These are phyloP conservation scores for Eurystomus glaucurus DNA, from an alignment of 2,797 vertebrate species.

Conservation along the genomic window DNA sequence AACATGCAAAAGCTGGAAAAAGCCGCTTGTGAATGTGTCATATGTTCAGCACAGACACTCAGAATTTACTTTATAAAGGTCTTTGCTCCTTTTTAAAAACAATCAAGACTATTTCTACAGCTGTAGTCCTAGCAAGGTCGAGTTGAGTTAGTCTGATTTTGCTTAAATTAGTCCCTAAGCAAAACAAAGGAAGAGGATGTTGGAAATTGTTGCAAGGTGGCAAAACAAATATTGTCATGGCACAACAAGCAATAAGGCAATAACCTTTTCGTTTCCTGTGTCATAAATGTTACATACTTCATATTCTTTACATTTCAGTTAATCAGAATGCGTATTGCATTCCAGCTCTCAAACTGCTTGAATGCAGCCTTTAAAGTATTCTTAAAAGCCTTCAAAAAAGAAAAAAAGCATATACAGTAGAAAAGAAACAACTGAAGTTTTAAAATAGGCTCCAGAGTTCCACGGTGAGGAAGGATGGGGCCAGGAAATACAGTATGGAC, in stretches of 20 bases:
- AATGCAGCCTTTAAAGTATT: background rate
- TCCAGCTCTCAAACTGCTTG: background rate
- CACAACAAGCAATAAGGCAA: background rate
- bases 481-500: accelerated
- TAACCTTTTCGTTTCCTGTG: background rate
- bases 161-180: background rate
- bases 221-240: background rate
- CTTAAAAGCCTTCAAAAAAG: background rate
- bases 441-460: background rate
- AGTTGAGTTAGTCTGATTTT: background rate
- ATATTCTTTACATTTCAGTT: background rate
- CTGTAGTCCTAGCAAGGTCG: background rate
- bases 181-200: background rate
- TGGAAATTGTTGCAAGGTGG: background rate
- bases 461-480: background rate
- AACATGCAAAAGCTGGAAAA: background rate
- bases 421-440: background rate
- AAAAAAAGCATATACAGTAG: background rate
- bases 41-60: background rate
- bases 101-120: background rate
- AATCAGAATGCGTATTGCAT: background rate
- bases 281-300: background rate
- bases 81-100: background rate
- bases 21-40: background rate
- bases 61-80: background rate